Evolutionary conservation across 2,888 invertebrate species (phyloP).

Genomic region (Drosophila testacea): DNA sequence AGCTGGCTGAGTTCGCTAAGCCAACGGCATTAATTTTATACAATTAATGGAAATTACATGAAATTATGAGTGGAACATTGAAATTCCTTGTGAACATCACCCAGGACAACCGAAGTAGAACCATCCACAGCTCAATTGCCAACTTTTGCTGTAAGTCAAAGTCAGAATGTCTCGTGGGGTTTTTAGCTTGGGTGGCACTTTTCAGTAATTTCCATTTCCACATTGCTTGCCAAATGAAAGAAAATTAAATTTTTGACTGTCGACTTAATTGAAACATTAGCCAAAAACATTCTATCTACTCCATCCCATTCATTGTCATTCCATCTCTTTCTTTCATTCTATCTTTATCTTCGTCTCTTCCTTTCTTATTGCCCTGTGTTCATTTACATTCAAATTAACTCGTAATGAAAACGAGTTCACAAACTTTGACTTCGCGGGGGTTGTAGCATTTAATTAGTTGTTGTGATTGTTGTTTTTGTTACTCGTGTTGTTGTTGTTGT

Average conservation of each 20-base stretch:
- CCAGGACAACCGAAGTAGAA: constrained; percentile 65
- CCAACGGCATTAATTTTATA: constrained; percentile 75
- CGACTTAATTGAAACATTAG: constrained; percentile 83
- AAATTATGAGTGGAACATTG: constrained; percentile 78
- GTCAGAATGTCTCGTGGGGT: constrained; percentile 11
- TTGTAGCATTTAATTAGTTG: constrained; percentile 79
- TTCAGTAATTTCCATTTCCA: constrained; percentile 41
- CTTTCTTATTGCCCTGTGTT: constrained; percentile 52
- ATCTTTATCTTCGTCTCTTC: constrained; percentile 6
- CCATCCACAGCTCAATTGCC: constrained; percentile 42
- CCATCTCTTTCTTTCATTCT: not conserved
- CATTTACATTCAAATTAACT: constrained; percentile 83
- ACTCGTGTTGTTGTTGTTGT: constrained; percentile 9
- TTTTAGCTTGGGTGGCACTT: constrained; percentile 50
- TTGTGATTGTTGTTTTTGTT: constrained; percentile 64
- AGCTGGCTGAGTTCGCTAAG: constrained; percentile 18
- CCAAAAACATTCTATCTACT: constrained; percentile 70
- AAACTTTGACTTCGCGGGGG: constrained; percentile 66
- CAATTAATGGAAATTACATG: constrained; percentile 78
- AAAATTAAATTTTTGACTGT: constrained; percentile 82
- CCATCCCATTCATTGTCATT: constrained; percentile 12
- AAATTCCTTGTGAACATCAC: constrained; percentile 80
- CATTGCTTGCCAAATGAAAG: constrained; percentile 69
- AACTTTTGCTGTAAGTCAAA: constrained; percentile 31
- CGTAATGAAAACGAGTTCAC: constrained; percentile 81